phyloP scores from a whole-genome alignment of 2,888 invertebrate species.

The Operophtera brumata region DNA sequence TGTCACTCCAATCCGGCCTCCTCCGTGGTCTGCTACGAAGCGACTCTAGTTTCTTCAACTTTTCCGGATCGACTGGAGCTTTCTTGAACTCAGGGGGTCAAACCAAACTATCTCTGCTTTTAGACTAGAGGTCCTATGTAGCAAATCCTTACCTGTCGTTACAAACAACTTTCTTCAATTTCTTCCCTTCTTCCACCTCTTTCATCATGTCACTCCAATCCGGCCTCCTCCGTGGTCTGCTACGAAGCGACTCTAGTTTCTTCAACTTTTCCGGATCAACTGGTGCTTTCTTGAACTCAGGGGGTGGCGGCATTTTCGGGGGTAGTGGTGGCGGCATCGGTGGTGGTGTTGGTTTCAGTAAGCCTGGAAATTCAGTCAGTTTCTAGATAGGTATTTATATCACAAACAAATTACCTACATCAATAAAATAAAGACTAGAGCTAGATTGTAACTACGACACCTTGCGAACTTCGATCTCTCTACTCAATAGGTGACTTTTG shows the following conservation, averaged over 20 bases:
- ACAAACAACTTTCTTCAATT: slow-evolving; percentile 90
- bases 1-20: slow-evolving; percentile 93
- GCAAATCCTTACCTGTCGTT: slow-evolving; percentile 81
- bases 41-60: slow-evolving; percentile 85
- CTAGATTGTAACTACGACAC: too few species aligned
- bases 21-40: slow-evolving; percentile 88
- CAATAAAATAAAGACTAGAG: too few species aligned
- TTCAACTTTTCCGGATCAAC: slow-evolving; percentile 82
- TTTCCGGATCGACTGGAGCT: slow-evolving; percentile 79
- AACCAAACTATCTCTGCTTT: too few species aligned
- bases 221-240: slow-evolving; percentile 89
- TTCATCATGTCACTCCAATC: slow-evolving; percentile 96
- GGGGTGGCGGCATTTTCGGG: slow-evolving; percentile 82
- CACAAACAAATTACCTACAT: too few species aligned
- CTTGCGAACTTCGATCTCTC: too few species aligned
- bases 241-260: slow-evolving; percentile 86
- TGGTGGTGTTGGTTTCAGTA: slow-evolving; percentile 76
- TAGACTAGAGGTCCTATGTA: too few species aligned
- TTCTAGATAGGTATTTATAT: too few species aligned
- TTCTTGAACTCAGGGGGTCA: slow-evolving; percentile 80
- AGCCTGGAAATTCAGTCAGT: slow-evolving; percentile 44
- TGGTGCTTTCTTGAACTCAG: slow-evolving; percentile 81
- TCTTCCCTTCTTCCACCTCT: slow-evolving; percentile 91
- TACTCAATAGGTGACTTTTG: too few species aligned
- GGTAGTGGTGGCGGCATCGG: slow-evolving; percentile 88